Evolutionary conservation across 2,888 invertebrate species (phyloP).

Genomic region (Drosophila formosana): DNA sequence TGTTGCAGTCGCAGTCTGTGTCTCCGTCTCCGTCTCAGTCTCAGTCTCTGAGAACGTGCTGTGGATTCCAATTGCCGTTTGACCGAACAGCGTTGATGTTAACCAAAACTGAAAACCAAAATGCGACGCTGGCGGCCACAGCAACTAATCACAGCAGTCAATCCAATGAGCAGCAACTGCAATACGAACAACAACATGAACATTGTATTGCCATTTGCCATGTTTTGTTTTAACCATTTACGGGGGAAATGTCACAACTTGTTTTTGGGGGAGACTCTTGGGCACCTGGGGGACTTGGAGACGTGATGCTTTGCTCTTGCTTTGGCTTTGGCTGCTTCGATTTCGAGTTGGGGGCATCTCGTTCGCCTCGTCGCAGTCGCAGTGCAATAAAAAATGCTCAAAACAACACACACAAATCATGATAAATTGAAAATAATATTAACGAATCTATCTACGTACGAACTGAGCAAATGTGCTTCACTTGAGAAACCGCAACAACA

Average conservation of each 20-base stretch:
- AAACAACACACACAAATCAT: slow-evolving; percentile 50
- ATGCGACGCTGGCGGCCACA: slow-evolving; percentile 62
- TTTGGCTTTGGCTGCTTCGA: no score
- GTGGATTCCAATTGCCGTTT: slow-evolving; percentile 69
- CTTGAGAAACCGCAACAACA: slow-evolving; percentile 44
- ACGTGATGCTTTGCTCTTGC: slow-evolving; percentile 25
- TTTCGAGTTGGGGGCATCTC: slow-evolving; percentile 48
- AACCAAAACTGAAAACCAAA: slow-evolving; percentile 73
- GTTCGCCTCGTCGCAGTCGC: slow-evolving; percentile 63
- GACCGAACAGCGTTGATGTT: slow-evolving; percentile 64
- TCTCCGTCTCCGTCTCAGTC: background rate
- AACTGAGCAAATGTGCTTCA: slow-evolving; percentile 17
- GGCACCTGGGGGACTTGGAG: slow-evolving; percentile 29
- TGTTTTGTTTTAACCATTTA: slow-evolving; percentile 76
- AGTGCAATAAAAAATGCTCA: slow-evolving; percentile 49
- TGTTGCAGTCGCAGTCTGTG: no score
- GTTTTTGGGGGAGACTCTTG: slow-evolving; percentile 50
- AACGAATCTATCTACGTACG: slow-evolving; percentile 53
- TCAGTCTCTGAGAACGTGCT: slow-evolving; percentile 52
- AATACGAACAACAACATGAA: slow-evolving; percentile 15
- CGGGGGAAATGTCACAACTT: slow-evolving; percentile 78
- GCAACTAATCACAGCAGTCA: slow-evolving; percentile 57
- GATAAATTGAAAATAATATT: slow-evolving; percentile 65
- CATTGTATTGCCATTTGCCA: slow-evolving; percentile 48
- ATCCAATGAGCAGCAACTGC: slow-evolving; percentile 6